These are phyloP conservation scores for Fregata magnificens DNA, from an alignment of 2,113 vertebrate genomes.

Conservation along the genomic window DNA sequence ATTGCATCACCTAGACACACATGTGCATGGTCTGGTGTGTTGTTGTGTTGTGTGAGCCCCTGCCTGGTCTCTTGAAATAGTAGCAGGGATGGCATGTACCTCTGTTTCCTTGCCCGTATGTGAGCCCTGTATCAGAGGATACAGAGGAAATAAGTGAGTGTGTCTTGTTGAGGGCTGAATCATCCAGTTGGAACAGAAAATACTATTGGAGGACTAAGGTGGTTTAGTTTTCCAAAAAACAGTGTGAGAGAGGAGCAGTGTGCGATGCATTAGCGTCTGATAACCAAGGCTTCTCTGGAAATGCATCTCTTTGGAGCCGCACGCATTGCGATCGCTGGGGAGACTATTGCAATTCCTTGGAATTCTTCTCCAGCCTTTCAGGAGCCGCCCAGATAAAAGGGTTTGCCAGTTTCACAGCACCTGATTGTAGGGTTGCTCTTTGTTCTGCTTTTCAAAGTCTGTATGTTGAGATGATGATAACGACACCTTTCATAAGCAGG, in stretches of 20 bases:
- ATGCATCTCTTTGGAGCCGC: background rate
- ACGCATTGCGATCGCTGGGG: background rate
- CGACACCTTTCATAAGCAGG: background rate
- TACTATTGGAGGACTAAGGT: background rate
- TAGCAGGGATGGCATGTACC: background rate
- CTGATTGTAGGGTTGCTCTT: background rate
- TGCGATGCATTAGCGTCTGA: background rate
- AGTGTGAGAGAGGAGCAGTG: background rate
- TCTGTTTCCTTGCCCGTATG: background rate
- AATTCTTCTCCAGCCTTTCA: conserved; percentile 7
- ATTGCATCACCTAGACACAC: background rate
- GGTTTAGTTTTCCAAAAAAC: background rate
- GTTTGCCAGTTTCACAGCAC: background rate
- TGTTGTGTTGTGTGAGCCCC: background rate
- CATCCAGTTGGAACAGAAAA: background rate
- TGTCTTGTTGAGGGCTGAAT: background rate
- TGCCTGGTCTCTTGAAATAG: background rate
- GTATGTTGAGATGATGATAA: background rate
- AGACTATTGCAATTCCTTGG: background rate
- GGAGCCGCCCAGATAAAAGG: background rate
- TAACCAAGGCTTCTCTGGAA: background rate
- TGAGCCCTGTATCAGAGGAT: background rate
- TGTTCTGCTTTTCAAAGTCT: background rate
- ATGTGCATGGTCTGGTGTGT: background rate
- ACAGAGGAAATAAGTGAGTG: background rate